A percentile compares a stretch with the other conserved stretches of the same genome.
phyloP scores from a whole-genome alignment of 1,140 invertebrate species.

The Nymphalis io region DNA sequence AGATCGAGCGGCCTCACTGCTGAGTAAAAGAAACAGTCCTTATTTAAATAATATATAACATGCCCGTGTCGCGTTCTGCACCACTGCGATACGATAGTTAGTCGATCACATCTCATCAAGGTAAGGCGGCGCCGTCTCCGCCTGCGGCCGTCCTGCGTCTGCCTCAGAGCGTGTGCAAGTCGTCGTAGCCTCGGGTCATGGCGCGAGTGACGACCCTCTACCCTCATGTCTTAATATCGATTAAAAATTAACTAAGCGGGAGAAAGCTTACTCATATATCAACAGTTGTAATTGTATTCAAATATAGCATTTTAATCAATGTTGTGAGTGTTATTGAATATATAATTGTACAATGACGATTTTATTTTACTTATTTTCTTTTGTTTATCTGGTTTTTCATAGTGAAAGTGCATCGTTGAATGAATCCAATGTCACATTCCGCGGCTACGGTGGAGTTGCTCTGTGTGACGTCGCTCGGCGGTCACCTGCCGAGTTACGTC shows the following conservation, averaged over 20 bases:
- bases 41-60: too few relatives aligned
- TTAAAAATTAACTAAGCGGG: slow-evolving; percentile 22
- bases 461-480: not conserved
- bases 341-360: too few relatives aligned
- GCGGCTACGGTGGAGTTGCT: not conserved
- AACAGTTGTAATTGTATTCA: not conserved
- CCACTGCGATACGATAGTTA: not conserved
- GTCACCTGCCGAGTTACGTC: not conserved
- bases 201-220: not conserved
- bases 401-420: not conserved
- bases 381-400: not conserved
- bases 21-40: too few relatives aligned
- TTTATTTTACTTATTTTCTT: too few relatives aligned
- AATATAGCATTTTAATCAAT: not conserved
- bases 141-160: not conserved
- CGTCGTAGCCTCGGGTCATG: slow-evolving; percentile 11
- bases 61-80: too few relatives aligned
- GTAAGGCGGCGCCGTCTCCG: not conserved
- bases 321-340: not conserved
- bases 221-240: slow-evolving; percentile 11
- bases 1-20: too few relatives aligned
- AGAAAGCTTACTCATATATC: not conserved
- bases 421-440: not conserved
- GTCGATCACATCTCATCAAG: not conserved
- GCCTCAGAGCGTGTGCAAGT: not conserved